Evolutionary conservation across 2,113 vertebrate species (phyloP).

Genomic region (Coptodon bakossiorum): DNA sequence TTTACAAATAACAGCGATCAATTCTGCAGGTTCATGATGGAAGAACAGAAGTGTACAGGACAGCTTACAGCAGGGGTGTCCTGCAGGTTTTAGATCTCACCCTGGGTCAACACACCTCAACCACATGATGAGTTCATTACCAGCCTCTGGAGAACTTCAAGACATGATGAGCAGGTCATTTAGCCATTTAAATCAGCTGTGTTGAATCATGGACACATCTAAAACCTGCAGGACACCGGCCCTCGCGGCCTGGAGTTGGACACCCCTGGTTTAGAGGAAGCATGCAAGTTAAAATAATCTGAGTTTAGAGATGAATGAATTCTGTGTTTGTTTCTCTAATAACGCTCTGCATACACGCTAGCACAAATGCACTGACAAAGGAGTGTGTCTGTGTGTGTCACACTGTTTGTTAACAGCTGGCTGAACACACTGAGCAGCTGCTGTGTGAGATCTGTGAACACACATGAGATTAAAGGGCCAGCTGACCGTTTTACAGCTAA

Average conservation of each 20-base stretch:
- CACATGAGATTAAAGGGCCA: neutral
- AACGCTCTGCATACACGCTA: neutral
- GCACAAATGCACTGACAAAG: neutral
- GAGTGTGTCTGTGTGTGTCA: neutral
- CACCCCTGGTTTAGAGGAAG: neutral
- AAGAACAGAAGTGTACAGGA: neutral
- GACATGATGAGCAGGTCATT: no score
- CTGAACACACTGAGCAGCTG: neutral
- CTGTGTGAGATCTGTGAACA: neutral
- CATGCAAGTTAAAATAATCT: neutral
- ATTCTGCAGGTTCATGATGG: neutral
- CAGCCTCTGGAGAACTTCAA: no score
- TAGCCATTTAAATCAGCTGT: no score
- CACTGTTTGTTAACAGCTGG: neutral
- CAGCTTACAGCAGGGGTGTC: neutral
- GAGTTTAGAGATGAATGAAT: neutral
- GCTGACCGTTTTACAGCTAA: neutral
- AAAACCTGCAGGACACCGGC: no score
- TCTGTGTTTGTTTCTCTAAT: neutral
- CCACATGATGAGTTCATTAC: no score
- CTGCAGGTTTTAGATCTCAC: accelerated
- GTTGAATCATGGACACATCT: no score
- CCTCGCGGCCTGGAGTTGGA: neutral
- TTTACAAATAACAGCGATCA: neutral
- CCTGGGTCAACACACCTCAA: no score